Conservation (phyloP, 2,888 invertebrate genomes). For the Blastobasis adustella region DNA sequence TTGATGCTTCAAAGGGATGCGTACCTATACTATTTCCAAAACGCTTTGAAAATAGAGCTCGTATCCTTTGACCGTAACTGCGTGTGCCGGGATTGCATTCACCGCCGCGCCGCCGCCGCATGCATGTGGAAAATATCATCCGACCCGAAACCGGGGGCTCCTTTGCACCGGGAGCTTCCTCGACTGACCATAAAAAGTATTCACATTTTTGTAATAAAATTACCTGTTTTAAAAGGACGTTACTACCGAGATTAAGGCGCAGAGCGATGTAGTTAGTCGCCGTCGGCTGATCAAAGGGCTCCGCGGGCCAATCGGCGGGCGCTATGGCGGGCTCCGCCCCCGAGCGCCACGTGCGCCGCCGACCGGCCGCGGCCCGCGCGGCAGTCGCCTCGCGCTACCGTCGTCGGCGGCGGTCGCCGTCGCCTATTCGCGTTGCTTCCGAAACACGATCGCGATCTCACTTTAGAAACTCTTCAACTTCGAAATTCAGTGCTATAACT, state of each 20-base stretch:
- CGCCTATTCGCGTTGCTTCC: slow-evolving; percentile 13
- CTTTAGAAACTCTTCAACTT: neutral
- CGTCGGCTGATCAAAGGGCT: slow-evolving; percentile 67
- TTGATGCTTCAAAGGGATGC: slow-evolving; percentile 49
- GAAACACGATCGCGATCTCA: slow-evolving; percentile 24
- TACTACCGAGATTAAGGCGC: slow-evolving; percentile 73
- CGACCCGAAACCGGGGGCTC: slow-evolving; percentile 22
- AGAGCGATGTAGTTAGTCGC: slow-evolving; percentile 69
- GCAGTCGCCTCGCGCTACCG: slow-evolving; percentile 45
- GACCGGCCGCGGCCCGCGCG: slow-evolving; percentile 46
- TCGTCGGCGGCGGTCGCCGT: slow-evolving; percentile 14
- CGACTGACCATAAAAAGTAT: slow-evolving; percentile 64
- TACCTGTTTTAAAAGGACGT: slow-evolving; percentile 74
- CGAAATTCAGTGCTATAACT: neutral
- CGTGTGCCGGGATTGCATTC: slow-evolving; percentile 55
- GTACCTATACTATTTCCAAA: slow-evolving; percentile 36
- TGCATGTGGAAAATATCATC: slow-evolving; percentile 45
- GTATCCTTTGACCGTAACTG: slow-evolving; percentile 55
- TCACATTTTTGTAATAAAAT: slow-evolving; percentile 70
- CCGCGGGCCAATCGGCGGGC: slow-evolving; percentile 43
- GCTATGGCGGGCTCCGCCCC: slow-evolving; percentile 44
- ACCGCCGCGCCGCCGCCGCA: slow-evolving; percentile 22
- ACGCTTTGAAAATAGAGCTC: slow-evolving; percentile 40
- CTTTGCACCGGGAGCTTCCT: slow-evolving; percentile 41
- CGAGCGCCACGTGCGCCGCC: slow-evolving; percentile 66